Evolutionary conservation across 2,113 vertebrate species (phyloP).

Genomic region (Paedocypris sp.): DNA sequence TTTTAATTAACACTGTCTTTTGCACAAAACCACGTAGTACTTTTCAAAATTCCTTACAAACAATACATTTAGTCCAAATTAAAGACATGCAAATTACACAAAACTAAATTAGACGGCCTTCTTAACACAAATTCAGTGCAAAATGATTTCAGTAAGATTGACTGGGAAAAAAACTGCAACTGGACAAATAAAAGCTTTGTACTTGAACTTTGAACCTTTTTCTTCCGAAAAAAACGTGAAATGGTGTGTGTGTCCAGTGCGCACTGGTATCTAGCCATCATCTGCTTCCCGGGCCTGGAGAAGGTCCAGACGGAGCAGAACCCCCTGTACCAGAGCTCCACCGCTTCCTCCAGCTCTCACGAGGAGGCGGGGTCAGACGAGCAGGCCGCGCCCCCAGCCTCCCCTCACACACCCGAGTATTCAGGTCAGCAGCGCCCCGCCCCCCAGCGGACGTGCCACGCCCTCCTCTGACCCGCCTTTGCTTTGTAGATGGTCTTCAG

Average conservation of each 20-base stretch:
- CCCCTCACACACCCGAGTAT: conserved; percentile 41
- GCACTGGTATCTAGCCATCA: conserved; percentile 97
- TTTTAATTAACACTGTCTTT: too few species aligned
- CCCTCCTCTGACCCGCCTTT: background rate
- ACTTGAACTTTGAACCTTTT: too few species aligned
- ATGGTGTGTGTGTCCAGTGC: conserved; percentile 61
- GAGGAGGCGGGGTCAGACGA: conserved; percentile 43
- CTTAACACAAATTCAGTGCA: too few species aligned
- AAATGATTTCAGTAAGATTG: too few species aligned
- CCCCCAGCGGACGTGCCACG: background rate
- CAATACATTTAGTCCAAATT: too few species aligned
- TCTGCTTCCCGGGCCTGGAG: conserved; percentile 90
- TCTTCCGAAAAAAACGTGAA: too few species aligned
- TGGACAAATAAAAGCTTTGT: too few species aligned
- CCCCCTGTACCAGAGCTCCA: conserved; percentile 57
- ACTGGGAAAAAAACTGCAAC: too few species aligned
- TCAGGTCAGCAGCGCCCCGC: conserved; percentile 55
- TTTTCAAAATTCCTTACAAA: too few species aligned
- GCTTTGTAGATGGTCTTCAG: conserved; percentile 74
- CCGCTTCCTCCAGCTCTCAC: background rate
- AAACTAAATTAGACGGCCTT: too few species aligned
- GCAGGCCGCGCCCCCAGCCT: conserved; percentile 39
- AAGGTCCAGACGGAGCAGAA: conserved; percentile 71
- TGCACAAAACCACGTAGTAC: too few species aligned
- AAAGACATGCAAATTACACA: too few species aligned